Evolutionary conservation across 2,113 vertebrate genomes (phyloP), one percentile per base, ranked within the genome.

Genomic region (Erpornis zantholeuca): DNA sequence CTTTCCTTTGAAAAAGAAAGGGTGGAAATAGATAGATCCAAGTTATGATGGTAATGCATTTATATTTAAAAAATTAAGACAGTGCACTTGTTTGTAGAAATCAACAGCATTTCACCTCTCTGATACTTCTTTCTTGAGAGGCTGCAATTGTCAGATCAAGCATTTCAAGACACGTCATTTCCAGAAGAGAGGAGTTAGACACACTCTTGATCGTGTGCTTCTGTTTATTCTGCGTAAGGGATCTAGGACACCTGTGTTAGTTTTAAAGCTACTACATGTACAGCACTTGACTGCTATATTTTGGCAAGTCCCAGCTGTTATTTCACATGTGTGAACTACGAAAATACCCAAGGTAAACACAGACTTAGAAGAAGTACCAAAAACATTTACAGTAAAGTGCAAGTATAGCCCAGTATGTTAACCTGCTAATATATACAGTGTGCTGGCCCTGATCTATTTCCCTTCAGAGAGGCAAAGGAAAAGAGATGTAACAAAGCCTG

Each of bases 201-300:
- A 70, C 95, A 72, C 95, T 95, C 82, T 89, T 76, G 92, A 96
- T 96, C 96, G 84, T 97, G 89, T 93, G 94, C 96, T 97, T 94
- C 96, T 95, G 65, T 97, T 97, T 98, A 97, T 86, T 84, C 97
- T 96, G 90, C 0, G 28, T 81, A 88, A 94, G 92, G 91, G 68
- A 86, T 95, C 89, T 78, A 75, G 73, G 94, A 96, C 97, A 98
- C 98, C 97, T 97, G 96, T 97, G 97, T 97, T 97, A 97, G 97
- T 96, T 97, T 97, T 96, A 95, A 97, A 90, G 94, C 96, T 96
- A 93, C 95, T 92, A 91, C 93, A 91, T 82, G 83, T 66, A 93
- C 97, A 88, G 87, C 87, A 94, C 96, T 92, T 71, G 92, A 94
- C 61, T 56, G 89, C 92, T 91, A 75, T 69, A 91, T 94, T 97